phyloP scores from a whole-genome alignment of 92 coral and sea anemone species.

The Porites evermanni region DNA sequence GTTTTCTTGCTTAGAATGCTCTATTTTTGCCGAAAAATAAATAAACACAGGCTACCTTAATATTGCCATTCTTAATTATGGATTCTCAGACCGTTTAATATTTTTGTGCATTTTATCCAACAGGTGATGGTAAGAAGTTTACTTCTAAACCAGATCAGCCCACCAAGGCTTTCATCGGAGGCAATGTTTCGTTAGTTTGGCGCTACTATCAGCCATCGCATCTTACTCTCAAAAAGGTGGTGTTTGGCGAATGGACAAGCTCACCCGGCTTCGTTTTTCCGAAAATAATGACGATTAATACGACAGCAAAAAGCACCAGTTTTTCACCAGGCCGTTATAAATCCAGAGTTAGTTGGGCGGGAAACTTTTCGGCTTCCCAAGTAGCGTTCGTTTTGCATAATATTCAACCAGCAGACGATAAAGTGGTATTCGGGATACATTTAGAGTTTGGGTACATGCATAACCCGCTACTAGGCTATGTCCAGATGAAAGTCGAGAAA shows the following conservation, averaged over 20 bases:
- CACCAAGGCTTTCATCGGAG: conserved; percentile 5
- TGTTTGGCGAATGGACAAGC: neutral
- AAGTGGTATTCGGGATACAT: conserved; percentile 6
- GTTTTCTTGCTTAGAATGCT: too few species aligned
- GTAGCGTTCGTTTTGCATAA: conserved; percentile 20
- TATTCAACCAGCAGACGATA: neutral
- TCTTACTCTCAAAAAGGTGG: neutral
- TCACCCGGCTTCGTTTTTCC: neutral
- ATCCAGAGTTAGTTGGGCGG: conserved; percentile 12
- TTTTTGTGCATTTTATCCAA: neutral
- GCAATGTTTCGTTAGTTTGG: conserved; percentile 10
- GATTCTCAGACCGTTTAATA: neutral
- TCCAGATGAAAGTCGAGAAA: conserved; percentile 2
- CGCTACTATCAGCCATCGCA: neutral
- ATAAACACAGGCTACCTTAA: too few species aligned
- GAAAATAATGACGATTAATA: neutral
- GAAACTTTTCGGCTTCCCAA: conserved; percentile 1
- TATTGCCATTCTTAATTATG: too few species aligned
- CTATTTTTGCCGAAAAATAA: too few species aligned
- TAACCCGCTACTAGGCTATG: conserved; percentile 4
- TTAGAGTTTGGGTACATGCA: neutral
- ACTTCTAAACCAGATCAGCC: neutral
- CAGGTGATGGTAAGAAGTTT: neutral
- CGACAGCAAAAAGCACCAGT: neutral
- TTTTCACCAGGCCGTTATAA: neutral